Evolutionary conservation across 1,140 invertebrate species (phyloP).

Genomic region (Microplitis mediator): DNA sequence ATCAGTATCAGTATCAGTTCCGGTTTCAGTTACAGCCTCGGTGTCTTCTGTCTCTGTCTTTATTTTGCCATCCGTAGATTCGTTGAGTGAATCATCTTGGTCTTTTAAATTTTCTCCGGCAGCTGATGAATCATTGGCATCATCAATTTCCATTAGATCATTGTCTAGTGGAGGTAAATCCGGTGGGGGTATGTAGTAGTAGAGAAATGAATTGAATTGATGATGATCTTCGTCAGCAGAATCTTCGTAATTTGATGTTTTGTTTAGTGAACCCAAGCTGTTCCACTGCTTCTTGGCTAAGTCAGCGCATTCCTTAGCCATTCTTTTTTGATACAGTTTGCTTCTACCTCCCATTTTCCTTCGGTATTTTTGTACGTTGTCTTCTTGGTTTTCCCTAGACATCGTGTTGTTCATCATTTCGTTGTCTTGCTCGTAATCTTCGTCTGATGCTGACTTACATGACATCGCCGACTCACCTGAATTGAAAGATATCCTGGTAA

Average conservation of each 20-base stretch:
- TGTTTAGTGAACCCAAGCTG: background rate
- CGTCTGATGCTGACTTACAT: constrained; percentile 16
- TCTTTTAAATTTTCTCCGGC: background rate
- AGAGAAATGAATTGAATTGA: constrained; percentile 62
- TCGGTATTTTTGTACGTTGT: background rate
- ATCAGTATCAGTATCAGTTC: too few species aligned
- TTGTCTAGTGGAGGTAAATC: constrained; percentile 56
- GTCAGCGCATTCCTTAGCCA: constrained; percentile 4
- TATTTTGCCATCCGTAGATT: background rate
- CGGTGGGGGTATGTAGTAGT: constrained; percentile 62
- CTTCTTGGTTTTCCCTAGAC: too few species aligned
- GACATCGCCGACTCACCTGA: constrained; percentile 13
- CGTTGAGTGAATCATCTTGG: background rate
- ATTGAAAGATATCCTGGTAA: constrained; percentile 27
- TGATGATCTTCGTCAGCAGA: constrained; percentile 39
- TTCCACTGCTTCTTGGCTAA: constrained; percentile 2
- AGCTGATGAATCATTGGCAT: constrained; percentile 12
- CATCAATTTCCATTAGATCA: constrained; percentile 48
- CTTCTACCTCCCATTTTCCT: background rate
- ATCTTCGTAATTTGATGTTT: background rate
- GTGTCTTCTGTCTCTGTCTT: background rate
- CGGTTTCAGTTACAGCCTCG: too few species aligned
- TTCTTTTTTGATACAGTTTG: constrained; percentile 19
- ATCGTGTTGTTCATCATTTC: background rate
- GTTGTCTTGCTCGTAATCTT: constrained; percentile 9